A percentile compares a stretch with the other conserved stretches of the same genome.
These are phyloP conservation scores for Phaetusa simplex DNA, from an alignment of 2,113 vertebrate genomes.

Conservation along the genomic window DNA sequence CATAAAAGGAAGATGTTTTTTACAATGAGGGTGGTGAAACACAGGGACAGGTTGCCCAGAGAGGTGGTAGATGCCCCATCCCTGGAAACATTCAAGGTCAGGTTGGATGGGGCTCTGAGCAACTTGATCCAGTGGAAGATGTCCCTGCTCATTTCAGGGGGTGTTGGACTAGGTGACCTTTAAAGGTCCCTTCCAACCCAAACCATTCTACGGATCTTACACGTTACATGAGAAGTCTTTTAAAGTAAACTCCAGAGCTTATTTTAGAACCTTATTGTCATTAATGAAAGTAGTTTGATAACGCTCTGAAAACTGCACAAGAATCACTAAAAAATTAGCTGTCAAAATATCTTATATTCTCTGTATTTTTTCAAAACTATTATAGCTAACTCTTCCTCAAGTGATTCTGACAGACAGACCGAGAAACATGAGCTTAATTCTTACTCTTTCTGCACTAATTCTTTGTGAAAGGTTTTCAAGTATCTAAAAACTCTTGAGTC, in stretches of 20 bases:
- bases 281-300: neutral
- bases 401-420: neutral
- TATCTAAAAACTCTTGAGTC: neutral
- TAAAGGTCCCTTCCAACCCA: neutral
- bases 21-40: neutral
- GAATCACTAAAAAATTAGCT: neutral
- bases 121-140: neutral
- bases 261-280: neutral
- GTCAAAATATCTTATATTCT: neutral
- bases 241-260: neutral
- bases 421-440: neutral
- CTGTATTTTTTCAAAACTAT: neutral
- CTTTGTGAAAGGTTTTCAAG: neutral
- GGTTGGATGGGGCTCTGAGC: neutral
- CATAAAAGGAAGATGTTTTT: neutral
- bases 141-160: neutral
- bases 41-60: too few species aligned
- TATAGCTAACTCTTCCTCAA: neutral
- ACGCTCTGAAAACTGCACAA: neutral
- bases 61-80: neutral
- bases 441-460: neutral
- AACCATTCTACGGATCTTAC: neutral
- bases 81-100: neutral
- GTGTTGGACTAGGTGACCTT: neutral
- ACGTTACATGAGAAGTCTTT: neutral